A percentile compares a stretch with the other conserved stretches of the same genome.
phyloP scores from a whole-genome alignment of 2,797 vertebrate genomes.

The Anguilla obscura region DNA sequence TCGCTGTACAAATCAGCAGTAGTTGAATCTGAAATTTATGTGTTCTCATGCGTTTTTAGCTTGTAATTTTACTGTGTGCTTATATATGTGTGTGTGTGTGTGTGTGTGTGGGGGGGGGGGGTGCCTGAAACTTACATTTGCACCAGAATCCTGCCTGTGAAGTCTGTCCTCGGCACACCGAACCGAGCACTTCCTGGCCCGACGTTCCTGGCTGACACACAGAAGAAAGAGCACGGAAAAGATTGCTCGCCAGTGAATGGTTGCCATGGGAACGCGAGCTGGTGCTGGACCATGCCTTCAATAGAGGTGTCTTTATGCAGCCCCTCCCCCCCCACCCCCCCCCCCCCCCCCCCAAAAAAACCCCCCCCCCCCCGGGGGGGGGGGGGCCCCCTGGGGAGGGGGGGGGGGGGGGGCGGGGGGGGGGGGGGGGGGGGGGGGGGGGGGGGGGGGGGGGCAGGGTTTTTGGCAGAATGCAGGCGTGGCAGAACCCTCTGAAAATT shows the following conservation, averaged over 20 bases:
- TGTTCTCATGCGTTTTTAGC: not conserved
- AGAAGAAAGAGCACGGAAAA: slow-evolving; percentile 38
- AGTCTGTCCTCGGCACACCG: slow-evolving; percentile 12
- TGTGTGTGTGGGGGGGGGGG: not conserved
- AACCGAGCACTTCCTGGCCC: slow-evolving; percentile 8
- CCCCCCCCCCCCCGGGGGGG: not conserved
- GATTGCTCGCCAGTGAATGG: slow-evolving; percentile 53
- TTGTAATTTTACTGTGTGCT: not conserved
- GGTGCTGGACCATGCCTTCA: slow-evolving; percentile 57
- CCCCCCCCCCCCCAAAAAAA: no score
- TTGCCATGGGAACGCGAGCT: slow-evolving; percentile 67
- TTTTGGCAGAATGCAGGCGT: slow-evolving; percentile 58
- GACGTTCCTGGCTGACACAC: slow-evolving; percentile 6
- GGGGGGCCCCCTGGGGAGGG: no score
- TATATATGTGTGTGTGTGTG: not conserved
- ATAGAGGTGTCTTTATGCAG: slow-evolving; percentile 57
- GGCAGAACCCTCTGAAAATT: slow-evolving; percentile 73
- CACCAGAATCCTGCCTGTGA: not conserved
- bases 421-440: no score
- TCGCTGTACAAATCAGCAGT: not conserved
- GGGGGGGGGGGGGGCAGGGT: slow-evolving; percentile 58
- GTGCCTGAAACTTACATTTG: not conserved
- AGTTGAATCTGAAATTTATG: not conserved
- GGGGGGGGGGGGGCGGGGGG: no score
- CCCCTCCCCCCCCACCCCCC: not conserved